These are phyloP conservation scores for Tolypeutes matacus DNA, from an alignment of 2,797 vertebrate species.

Conservation along the genomic window DNA sequence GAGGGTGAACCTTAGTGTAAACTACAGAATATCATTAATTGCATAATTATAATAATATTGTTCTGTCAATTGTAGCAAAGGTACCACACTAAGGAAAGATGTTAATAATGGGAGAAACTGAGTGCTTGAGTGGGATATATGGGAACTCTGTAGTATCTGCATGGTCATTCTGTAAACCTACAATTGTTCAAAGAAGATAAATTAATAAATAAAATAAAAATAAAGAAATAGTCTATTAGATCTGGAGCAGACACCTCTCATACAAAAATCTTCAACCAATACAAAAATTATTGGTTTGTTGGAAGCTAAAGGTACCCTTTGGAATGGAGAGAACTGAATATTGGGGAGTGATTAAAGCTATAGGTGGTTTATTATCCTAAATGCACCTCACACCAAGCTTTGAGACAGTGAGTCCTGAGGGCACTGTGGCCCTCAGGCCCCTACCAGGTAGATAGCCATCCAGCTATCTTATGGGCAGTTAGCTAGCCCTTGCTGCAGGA, in stretches of 20 bases:
- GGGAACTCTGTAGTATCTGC: too few relatives aligned
- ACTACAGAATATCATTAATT: too few relatives aligned
- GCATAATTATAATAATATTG: too few relatives aligned
- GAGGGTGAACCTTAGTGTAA: too few relatives aligned
- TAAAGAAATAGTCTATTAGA: neutral
- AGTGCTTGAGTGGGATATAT: too few relatives aligned
- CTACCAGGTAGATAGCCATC: neutral
- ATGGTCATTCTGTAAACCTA: too few relatives aligned
- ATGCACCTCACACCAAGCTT: neutral
- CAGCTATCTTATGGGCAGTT: neutral
- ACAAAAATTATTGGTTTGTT: neutral
- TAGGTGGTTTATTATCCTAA: neutral
- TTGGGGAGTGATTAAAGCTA: neutral
- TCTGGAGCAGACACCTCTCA: neutral
- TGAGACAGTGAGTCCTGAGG: neutral
- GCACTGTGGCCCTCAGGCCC: neutral
- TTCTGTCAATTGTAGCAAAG: too few relatives aligned
- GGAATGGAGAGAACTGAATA: neutral
- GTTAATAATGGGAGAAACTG: too few relatives aligned
- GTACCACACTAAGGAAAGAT: too few relatives aligned
- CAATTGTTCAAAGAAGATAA: too few relatives aligned
- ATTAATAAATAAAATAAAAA: too few relatives aligned
- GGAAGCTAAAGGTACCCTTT: neutral
- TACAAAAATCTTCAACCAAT: neutral
- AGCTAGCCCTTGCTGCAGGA: neutral